Evolutionary conservation across 2,113 vertebrate species (phyloP).

Genomic region (Numenius arquata): DNA sequence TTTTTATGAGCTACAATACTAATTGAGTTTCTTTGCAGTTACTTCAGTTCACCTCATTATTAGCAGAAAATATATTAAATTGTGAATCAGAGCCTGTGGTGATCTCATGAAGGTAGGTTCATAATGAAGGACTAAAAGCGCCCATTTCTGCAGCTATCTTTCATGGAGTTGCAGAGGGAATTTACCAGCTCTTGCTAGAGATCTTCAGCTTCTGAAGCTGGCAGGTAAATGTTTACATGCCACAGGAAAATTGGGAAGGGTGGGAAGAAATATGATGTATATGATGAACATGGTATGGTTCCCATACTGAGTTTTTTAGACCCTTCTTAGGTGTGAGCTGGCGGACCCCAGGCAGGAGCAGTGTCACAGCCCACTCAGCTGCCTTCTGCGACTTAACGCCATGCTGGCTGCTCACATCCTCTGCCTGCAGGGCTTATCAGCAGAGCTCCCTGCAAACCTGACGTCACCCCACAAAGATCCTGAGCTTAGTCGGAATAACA

Average conservation of each 20-base stretch:
- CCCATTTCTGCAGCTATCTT: neutral
- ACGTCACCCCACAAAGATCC: neutral
- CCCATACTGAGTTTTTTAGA: neutral
- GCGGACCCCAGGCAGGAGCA: neutral
- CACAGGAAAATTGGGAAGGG: neutral
- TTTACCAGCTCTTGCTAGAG: neutral
- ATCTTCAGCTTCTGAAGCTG: neutral
- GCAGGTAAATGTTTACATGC: neutral
- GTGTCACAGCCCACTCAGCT: neutral
- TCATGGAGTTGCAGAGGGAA: neutral
- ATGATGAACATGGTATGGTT: neutral
- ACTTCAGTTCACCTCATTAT: conserved; percentile 45
- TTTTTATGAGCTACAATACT: conserved; percentile 51
- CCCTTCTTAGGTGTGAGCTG: accelerated
- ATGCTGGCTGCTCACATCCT: neutral
- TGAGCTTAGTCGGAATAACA: neutral
- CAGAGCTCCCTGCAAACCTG: neutral
- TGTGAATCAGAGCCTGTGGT: conserved; percentile 24
- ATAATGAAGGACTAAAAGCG: neutral
- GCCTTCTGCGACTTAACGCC: neutral
- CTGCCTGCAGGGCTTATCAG: neutral
- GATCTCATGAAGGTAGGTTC: neutral
- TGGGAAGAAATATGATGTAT: neutral
- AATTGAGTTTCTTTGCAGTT: conserved; percentile 53
- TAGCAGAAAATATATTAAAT: conserved; percentile 43